Conservation (phyloP, 2,797 vertebrate genomes). For the Lutjanus argentimaculatus region DNA sequence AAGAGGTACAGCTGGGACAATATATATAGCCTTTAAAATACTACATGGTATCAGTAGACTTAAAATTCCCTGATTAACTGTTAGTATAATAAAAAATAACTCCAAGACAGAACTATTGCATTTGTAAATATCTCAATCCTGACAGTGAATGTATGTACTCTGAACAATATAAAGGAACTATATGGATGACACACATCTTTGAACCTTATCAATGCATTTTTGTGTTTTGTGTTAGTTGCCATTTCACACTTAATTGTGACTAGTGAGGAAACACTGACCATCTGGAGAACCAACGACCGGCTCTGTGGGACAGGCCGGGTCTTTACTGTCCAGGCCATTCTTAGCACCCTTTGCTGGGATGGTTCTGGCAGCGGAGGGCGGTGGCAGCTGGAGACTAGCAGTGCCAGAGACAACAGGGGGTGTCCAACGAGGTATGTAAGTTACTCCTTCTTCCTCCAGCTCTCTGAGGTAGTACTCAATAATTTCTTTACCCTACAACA, state of each 20-base stretch:
- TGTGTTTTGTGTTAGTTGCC: neutral
- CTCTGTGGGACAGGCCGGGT: constrained; percentile 78
- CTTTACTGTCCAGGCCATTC: constrained; percentile 78
- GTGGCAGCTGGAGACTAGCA: constrained; percentile 30
- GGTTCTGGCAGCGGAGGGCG: constrained; percentile 67
- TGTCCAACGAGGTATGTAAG: constrained; percentile 90
- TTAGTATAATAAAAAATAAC: too few relatives aligned
- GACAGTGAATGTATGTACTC: neutral
- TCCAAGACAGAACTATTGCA: neutral
- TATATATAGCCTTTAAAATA: too few relatives aligned
- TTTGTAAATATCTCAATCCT: neutral
- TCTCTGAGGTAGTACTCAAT: constrained; percentile 94
- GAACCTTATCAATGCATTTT: neutral
- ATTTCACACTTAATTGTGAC: neutral
- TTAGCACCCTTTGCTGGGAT: constrained; percentile 72
- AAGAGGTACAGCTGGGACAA: too few relatives aligned
- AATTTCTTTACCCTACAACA: constrained; percentile 93
- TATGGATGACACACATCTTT: neutral
- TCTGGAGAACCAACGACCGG: constrained; percentile 86
- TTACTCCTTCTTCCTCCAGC: constrained; percentile 92
- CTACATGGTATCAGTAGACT: too few relatives aligned
- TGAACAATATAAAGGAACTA: neutral
- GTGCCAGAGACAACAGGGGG: constrained; percentile 68
- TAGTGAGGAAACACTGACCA: constrained; percentile 77
- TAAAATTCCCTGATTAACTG: neutral